phyloP scores from a whole-genome alignment of 2,113 vertebrate genomes.

The Onychostruthus taczanowskii region DNA sequence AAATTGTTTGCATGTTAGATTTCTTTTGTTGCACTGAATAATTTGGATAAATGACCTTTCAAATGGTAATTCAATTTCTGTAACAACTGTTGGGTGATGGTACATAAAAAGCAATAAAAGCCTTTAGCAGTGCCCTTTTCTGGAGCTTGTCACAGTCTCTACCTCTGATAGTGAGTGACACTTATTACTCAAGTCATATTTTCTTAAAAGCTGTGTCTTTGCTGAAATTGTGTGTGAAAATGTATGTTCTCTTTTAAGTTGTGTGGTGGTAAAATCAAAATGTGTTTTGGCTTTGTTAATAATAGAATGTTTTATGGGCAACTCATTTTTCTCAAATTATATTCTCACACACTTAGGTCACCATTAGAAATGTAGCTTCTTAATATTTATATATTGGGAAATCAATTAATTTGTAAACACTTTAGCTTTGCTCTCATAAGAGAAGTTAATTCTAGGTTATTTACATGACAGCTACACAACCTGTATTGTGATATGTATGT shows the following conservation, averaged over 20 bases:
- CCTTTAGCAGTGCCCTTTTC: conserved; percentile 55
- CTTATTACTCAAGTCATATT: conserved; percentile 52
- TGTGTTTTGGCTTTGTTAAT: not conserved
- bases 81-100: conserved; percentile 64
- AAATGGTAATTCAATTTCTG: conserved; percentile 70
- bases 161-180: conserved; percentile 67
- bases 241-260: not conserved
- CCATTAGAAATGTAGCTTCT: not conserved
- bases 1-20: conserved; percentile 64
- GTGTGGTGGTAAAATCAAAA: not conserved
- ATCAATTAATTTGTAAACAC: not conserved
- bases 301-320: not conserved
- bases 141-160: conserved; percentile 64
- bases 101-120: conserved; percentile 73
- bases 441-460: not conserved
- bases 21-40: conserved; percentile 62
- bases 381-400: not conserved
- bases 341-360: not conserved
- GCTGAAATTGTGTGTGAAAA: conserved; percentile 1
- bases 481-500: not conserved
- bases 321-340: not conserved
- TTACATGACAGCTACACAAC: not conserved
- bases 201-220: conserved; percentile 55
- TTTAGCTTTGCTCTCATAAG: not conserved
- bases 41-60: conserved; percentile 72